These are phyloP conservation scores for Mustela nigripes DNA, from an alignment of 2,113 vertebrate genomes.

Conservation along the genomic window DNA sequence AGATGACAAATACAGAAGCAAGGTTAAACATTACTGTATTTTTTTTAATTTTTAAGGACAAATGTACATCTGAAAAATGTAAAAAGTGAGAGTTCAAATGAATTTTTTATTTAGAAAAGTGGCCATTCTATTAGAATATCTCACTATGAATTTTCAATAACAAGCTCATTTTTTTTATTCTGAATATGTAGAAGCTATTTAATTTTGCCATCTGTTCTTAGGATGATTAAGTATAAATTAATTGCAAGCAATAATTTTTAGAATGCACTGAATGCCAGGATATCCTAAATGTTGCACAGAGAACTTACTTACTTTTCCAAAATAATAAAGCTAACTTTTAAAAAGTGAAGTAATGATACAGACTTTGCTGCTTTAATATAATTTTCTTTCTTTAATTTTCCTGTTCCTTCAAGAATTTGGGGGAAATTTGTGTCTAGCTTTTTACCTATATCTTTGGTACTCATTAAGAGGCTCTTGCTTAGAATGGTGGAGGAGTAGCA, in stretches of 20 bases:
- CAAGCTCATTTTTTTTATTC: not conserved
- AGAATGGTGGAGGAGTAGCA: too few species aligned
- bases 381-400: not conserved
- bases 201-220: conserved; percentile 77
- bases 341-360: not conserved
- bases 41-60: not conserved
- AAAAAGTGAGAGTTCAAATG: not conserved
- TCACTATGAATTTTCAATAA: conserved; percentile 54
- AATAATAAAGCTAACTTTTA: not conserved
- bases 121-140: not conserved
- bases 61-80: not conserved
- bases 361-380: not conserved
- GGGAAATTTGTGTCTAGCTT: not conserved
- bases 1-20: conserved; percentile 8
- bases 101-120: conserved; percentile 27
- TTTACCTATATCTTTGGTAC: not conserved
- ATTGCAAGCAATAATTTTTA: conserved; percentile 74
- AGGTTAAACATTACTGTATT: conserved; percentile 38
- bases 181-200: conserved; percentile 61
- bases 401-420: not conserved
- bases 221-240: conserved; percentile 70
- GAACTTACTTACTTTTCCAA: conserved; percentile 45
- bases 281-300: conserved; percentile 24
- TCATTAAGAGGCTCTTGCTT: not conserved
- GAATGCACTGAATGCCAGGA: conserved; percentile 55